These are phyloP conservation scores for Pristionchus entomophagus DNA, from an alignment of 2,888 invertebrate species.

Conservation along the genomic window DNA sequence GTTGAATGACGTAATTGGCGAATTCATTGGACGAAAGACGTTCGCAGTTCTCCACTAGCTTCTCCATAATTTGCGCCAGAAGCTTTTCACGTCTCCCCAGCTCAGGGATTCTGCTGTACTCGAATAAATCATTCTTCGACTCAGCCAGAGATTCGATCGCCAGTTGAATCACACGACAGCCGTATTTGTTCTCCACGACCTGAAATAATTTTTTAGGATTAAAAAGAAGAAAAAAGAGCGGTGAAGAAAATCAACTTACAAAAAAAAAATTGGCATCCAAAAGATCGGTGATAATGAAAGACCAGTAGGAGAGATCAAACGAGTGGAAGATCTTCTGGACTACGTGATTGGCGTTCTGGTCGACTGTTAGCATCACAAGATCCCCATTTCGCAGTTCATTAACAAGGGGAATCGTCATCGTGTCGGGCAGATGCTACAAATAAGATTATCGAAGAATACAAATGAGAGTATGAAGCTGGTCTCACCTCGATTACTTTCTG, in stretches of 20 bases:
- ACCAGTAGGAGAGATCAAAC: slow-evolving; percentile 36
- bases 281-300: slow-evolving; percentile 40
- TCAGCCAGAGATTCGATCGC: slow-evolving; percentile 65
- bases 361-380: slow-evolving; percentile 59
- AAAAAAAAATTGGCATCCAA: slow-evolving; percentile 48
- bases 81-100: not conserved
- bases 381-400: slow-evolving; percentile 52
- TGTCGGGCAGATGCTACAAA: slow-evolving; percentile 3
- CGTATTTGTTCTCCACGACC: slow-evolving; percentile 68
- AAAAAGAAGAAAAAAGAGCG: no score
- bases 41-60: slow-evolving; percentile 53
- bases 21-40: slow-evolving; percentile 66
- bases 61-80: slow-evolving; percentile 52
- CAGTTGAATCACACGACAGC: slow-evolving; percentile 67
- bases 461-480: not conserved
- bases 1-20: slow-evolving; percentile 73
- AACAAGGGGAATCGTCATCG: slow-evolving; percentile 47
- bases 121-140: not conserved
- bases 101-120: not conserved
- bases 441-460: not conserved
- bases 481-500: slow-evolving; percentile 67
- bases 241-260: no score
- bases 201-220: not conserved
- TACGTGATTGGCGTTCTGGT: slow-evolving; percentile 72
- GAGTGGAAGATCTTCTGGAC: slow-evolving; percentile 60